Base-by-base conservation (phyloP, 2,888 invertebrate genomes). In the Rutpela maculata region DNA sequence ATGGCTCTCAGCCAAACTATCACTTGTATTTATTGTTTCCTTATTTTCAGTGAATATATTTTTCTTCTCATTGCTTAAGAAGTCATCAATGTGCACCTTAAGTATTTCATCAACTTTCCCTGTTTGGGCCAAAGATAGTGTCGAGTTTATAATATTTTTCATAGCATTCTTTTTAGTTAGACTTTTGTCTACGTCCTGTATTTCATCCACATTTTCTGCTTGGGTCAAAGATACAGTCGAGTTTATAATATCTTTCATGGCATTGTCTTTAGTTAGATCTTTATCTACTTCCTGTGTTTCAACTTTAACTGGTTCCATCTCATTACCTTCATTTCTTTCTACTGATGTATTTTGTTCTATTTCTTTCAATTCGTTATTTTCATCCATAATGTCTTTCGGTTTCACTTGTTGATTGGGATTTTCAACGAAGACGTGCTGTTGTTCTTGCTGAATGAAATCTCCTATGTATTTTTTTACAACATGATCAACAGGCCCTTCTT, bases 21-120 rank as follows among this genome's bases (percentile, higher is more conserved):
- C n/a, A 35, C 19, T 19, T 38, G 15, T 11, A 65, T 18, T 43
- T 22, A 1, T 19, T 17, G 22, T 57, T 12, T 60, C 31, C 2
- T 6, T 19, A 66, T 18, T 57, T 19, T 10, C 4, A 10, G 6
- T 56, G 11, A 57, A 69, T 18, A 67, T 59, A 76, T 76, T 70
- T 10, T 56, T 63, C 31, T 77, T 75, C 55, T 82, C 79, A 12
- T 66, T 78, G 43, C 66, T 18, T 57, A 83, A 77, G 55, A 80
- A 80, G 9, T 78, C 66, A 15, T 79, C 79, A n/a, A 81, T 50
- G 55, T 77, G 74, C 1, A 68, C 63, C 69, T 80, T 79, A 3
- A 76, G 76, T 68, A 69, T 60, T 22, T 66, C 56, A 56, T 76
- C 77, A 43, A 78, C 59, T 31, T 75, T 19, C 26, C 76, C 78